Base-by-base conservation (phyloP, 2,797 vertebrate genomes). In the Craterocephalus amniculus region DNA sequence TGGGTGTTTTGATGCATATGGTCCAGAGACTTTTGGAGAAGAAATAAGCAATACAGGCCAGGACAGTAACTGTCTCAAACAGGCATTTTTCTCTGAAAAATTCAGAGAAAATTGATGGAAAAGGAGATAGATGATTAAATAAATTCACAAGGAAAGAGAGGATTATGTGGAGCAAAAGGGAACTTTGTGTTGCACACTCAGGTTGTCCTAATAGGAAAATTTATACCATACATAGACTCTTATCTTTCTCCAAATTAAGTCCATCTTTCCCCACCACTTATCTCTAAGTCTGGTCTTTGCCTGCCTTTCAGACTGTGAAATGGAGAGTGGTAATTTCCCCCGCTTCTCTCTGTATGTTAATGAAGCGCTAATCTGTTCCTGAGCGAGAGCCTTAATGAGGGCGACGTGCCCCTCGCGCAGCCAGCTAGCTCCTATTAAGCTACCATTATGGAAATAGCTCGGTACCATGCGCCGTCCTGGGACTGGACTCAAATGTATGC, bases 291-390 rank as follows among this genome's bases (percentile, higher is more conserved):
- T 81, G 73, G 80, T 90, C 85, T 91, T 83, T 80, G 84, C 81
- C 84, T 85, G 86, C 80, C 83, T 90, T 91, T 90, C 87, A 89
- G 89, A 91, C 91, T 90, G 89, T 92, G 89, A 92, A 93, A 91
- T 92, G 87, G 88, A 92, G 90, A 92, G 88, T 88, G 85, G 88
- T 93, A 92, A 93, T 92, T 89, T 89, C 83, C 85, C 81, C 70
- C 49, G 81, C 88, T 92, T 86, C 89, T 87, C 84, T 91, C 93
- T 93, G 88, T 94, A 95, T 95, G 93, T 92, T 94, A 94, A 95
- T 94, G 89, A 85, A 80, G 81, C 86, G 76, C 89, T 95, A 94
- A 94, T 95, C 91, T 94, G 88, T 84, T 92, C 85, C 88, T 90
- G 90, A 90, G 91, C 81, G 79, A 86, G 79, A 77, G 86, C 86